phyloP scores from a whole-genome alignment of 92 coral and sea anemone species.

The Chrysogorgia sp. region DNA sequence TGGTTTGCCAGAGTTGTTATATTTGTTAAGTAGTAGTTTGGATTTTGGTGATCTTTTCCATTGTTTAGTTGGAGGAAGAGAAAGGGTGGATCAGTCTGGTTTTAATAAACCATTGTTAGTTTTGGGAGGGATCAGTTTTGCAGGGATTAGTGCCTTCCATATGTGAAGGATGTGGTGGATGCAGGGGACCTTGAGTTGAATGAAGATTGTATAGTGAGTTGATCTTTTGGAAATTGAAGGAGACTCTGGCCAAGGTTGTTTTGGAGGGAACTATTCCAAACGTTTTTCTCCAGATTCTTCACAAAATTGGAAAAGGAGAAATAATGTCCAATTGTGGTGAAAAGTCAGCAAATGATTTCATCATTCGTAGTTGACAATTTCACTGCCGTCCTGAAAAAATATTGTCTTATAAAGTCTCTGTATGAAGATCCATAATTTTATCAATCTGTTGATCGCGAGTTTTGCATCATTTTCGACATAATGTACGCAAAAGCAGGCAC shows the following conservation, averaged over 20 bases:
- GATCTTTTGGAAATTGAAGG: no score
- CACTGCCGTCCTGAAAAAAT: background rate
- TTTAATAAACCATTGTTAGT: background rate
- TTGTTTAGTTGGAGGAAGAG: constrained; percentile 35
- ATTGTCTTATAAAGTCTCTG: background rate
- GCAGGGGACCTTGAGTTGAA: background rate
- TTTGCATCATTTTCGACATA: no score
- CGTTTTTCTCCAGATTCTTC: background rate
- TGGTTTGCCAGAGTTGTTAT: constrained; percentile 6
- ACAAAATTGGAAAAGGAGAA: background rate
- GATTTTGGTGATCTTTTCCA: constrained; percentile 34
- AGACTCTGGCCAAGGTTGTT: no score
- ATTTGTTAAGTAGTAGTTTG: background rate
- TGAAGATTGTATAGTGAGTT: background rate
- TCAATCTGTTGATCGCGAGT: constrained; percentile 6
- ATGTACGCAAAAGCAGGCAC: no score
- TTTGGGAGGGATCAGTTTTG: constrained; percentile 3
- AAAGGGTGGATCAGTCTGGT: background rate
- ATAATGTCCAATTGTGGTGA: background rate
- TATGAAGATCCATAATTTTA: constrained; percentile 1
- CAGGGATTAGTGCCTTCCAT: background rate
- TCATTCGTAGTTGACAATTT: background rate
- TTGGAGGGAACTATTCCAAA: constrained; percentile 22
- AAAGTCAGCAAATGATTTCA: background rate
- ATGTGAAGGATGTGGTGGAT: background rate